Evolutionary conservation across 2,797 vertebrate species (phyloP).

Genomic region (Rhynchotus rufescens): DNA sequence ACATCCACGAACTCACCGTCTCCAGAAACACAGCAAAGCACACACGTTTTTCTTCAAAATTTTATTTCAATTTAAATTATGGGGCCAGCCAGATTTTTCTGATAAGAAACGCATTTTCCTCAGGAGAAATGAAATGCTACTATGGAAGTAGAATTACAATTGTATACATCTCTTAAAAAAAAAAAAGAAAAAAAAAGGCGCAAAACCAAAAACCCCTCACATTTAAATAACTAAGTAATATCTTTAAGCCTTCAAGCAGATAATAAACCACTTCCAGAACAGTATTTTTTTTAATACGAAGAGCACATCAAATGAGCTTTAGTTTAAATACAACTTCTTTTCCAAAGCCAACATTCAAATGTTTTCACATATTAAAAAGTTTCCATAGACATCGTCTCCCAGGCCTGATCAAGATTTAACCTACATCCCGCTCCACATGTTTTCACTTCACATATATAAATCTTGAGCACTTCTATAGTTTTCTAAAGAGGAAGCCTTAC

Average conservation of each 20-base stretch:
- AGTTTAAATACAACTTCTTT: conserved; percentile 76
- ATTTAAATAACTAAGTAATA: conserved; percentile 76
- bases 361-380: conserved; percentile 73
- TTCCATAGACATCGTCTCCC: conserved; percentile 55
- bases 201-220: conserved; percentile 15
- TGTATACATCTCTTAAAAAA: conserved; percentile 75
- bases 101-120: conserved; percentile 80
- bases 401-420: conserved; percentile 32
- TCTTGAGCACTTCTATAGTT: neutral
- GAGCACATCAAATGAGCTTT: conserved; percentile 74
- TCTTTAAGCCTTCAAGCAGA: conserved; percentile 71
- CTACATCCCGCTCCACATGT: conserved; percentile 23
- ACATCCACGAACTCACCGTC: neutral
- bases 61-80: conserved; percentile 88
- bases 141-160: conserved; percentile 74
- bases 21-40: conserved; percentile 30
- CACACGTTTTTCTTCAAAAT: conserved; percentile 83
- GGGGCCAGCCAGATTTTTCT: conserved; percentile 83
- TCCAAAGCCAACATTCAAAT: conserved; percentile 70
- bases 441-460: conserved; percentile 41
- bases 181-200: neutral
- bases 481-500: conserved; percentile 54
- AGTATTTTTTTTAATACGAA: conserved; percentile 70
- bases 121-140: conserved; percentile 76
- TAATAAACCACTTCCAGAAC: conserved; percentile 78